Base-by-base conservation (phyloP, 2,113 vertebrate species). In the Lota lota region DNA sequence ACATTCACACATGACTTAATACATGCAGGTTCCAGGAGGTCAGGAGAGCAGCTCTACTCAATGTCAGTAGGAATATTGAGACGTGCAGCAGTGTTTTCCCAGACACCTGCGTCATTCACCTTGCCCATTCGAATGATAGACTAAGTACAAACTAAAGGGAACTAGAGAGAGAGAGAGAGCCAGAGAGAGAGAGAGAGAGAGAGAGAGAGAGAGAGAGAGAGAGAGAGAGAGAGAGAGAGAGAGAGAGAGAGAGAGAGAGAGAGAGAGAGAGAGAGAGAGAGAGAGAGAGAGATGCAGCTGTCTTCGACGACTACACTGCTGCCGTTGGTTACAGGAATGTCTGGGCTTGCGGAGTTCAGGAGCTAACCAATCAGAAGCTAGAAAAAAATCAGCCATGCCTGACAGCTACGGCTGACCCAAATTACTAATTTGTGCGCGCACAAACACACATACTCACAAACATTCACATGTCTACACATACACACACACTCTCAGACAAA, bases 371-470 rank as follows among this genome's bases (percentile, higher is more conserved):
- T 24, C 50, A 61, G 22, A 73, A 62, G 50, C 69, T 7, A 16
- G 63, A 69, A 62, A 54, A n/a, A 18, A 54, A 15, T 69, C 62
- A n/a, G 56, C 24, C 40, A 28, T 56, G 40, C 66, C 60, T 61
- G 63, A 76, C 67, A 72, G 61, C 72, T 71, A 67, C 12, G 22
- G 28, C 64, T 59, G 53, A 83, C 65, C 61, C 64, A 70, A 53
- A 75, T 79, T 40, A 78, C 72, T 56, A 47, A 73, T 61, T 67
- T 63, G 79, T 21, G 58, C 36, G 22, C 60, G n/a, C 12, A 24
- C 50, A 69, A 60, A 33, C 67, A 69, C 68, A 69, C 59, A 56
- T 81, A 81, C 78, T 82, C 85, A 84, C 73, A 84, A 22, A 69
- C 61, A 70, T 19, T 66, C 69, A 78, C 28, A 17, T 59, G 15